A percentile compares a stretch with the other conserved stretches of the same genome.
Evolutionary conservation across 2,888 invertebrate species (phyloP).

Genomic region (Drosophila kokeensis): DNA sequence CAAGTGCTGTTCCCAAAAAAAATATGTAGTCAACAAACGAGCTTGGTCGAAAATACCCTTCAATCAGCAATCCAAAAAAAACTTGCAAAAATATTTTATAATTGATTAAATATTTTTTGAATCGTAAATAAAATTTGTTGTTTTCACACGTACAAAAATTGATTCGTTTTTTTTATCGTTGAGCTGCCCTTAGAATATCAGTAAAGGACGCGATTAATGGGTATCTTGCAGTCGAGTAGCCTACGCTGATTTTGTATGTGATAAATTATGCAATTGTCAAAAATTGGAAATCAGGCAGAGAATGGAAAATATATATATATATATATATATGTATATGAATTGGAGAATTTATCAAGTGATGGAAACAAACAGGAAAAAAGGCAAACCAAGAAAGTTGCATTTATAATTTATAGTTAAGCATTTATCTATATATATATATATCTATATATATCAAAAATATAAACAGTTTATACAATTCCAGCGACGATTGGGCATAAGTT

Average conservation of each 20-base stretch:
- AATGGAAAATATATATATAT: neutral
- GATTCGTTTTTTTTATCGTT: no score
- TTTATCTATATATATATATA: neutral
- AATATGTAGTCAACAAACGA: neutral
- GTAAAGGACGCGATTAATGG: neutral
- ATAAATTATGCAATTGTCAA: neutral
- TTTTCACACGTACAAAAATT: no score
- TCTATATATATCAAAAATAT: neutral
- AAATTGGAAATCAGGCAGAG: neutral
- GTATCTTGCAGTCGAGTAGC: neutral
- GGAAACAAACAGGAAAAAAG: neutral
- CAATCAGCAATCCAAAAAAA: neutral
- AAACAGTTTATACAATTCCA: neutral
- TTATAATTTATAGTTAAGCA: neutral
- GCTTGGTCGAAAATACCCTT: neutral
- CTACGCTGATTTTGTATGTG: neutral
- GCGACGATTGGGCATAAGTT: neutral
- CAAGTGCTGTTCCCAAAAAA: constrained; percentile 1
- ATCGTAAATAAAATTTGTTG: no score
- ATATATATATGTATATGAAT: neutral
- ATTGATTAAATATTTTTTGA: neutral
- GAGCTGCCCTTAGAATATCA: neutral
- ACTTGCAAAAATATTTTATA: neutral
- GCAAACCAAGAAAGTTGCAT: no score
- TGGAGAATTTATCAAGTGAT: no score